Percentiles rank a stretch among this genome's conserved stretches.
These are phyloP conservation scores for Hermodice carunculata DNA, from an alignment of 2,888 invertebrate genomes.

Conservation along the genomic window DNA sequence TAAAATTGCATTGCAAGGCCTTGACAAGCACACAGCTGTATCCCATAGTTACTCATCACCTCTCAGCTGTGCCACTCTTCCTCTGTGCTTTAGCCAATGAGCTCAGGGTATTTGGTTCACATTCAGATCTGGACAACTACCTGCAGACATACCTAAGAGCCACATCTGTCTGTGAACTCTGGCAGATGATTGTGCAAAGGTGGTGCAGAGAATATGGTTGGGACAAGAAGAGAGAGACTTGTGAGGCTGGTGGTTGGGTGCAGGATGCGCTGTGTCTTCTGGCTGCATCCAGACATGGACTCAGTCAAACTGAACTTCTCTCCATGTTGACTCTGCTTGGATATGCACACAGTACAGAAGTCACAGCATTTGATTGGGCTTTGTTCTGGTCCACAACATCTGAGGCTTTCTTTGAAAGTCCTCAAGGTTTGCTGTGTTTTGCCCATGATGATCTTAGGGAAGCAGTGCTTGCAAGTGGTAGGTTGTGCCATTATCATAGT, in stretches of 20 bases:
- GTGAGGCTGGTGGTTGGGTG: conserved; percentile 65
- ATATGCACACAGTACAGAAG: conserved; percentile 53
- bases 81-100: conserved; percentile 54
- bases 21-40: conserved; percentile 42
- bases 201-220: conserved; percentile 63
- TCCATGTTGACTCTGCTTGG: conserved; percentile 54
- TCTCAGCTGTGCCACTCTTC: conserved; percentile 54
- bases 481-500: too few species aligned
- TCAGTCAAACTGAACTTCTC: conserved; percentile 59
- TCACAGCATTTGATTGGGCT: conserved; percentile 61
- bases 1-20: conserved; percentile 45
- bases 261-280: conserved; percentile 62
- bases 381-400: conserved; percentile 54
- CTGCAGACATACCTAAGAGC: conserved; percentile 52
- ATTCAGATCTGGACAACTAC: conserved; percentile 47
- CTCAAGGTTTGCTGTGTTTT: conserved; percentile 58
- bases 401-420: conserved; percentile 50
- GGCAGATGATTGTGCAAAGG: conserved; percentile 52
- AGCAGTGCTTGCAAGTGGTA: too few species aligned
- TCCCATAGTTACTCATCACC: conserved; percentile 44
- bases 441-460: conserved; percentile 54
- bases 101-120: conserved; percentile 50
- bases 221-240: too few species aligned
- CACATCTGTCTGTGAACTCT: conserved; percentile 54
- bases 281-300: conserved; percentile 60